Base-by-base conservation (phyloP, 2,888 invertebrate species). In the Tetragonisca angustula region DNA sequence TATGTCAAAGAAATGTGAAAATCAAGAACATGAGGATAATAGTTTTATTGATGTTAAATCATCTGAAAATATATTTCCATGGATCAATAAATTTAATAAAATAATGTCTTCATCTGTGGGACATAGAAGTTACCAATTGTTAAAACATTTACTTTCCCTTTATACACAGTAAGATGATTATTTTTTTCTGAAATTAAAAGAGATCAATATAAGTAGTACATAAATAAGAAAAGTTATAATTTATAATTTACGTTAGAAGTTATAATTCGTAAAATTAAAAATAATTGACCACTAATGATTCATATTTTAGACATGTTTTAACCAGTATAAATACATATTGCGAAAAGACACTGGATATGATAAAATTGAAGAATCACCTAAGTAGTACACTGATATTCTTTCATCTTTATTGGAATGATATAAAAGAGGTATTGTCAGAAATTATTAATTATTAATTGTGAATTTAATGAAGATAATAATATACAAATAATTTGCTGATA, bases 391-490 rank as follows among this genome's bases (percentile, higher is more conserved):
- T 95, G 72, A 91, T 92, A 65, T 94, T 94, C 87, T 94, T 95
- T 87, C 94, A 94, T 83, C 91, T 94, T 76, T 92, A 92, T 83
- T 95, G 94, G 90, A 88, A 90, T 61, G 92, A 94, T 72, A 88
- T 94, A 67, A 93, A 93, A 90, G 93, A 94, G 93, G 95, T 94
- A 92, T 68, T 36, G 27, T 49, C n/a, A 24, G 76, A 77, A 68
- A 52, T 69, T 73, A 72, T 64, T 32, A 15, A 49, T 67, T 64
- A 9, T 43, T 43, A 43, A 43, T 43, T 9, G 13, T 17, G n/a
- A 70, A 49, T 56, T 15, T n/a, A 69, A 59, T 76, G 21, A 36
- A 49, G 59, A 13, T 0, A 9, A 73, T 15, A 21, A 56, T 17
- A 2, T 75, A 82, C n/a, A 11, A 36, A 54, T 32, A 70, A 61